Base-by-base conservation (phyloP, 2,113 vertebrate species). In the Pachycephala philippinensis region DNA sequence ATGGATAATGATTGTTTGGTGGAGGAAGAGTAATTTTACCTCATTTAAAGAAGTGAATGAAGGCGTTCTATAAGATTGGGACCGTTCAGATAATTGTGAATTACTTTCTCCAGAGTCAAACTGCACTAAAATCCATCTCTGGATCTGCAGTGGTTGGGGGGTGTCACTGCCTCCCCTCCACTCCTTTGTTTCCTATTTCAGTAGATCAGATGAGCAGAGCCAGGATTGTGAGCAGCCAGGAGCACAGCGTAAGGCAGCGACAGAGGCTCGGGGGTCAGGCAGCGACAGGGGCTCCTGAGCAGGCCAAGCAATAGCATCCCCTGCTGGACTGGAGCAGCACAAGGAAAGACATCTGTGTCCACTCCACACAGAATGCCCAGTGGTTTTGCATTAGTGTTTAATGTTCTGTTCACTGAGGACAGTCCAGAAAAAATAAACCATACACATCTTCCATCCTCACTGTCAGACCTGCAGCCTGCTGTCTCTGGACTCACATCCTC, bases 341-440 rank as follows among this genome's bases (percentile, higher is more conserved):
- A 23, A 20, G 49, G 35, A 33, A 27, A 61, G n/a, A 8, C 37
- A 3, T 10, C 35, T 15, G 4, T 11, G 8, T 31, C n/a, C 7
- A 1, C 0, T 42, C 12, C 0, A 2, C 2, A 1, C 70, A 37
- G 50, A 78, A 37, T 4, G 20, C 17, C 1, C 3, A 30, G 40
- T 23, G 37, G 24, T 0, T 71, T 59, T 93, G 77, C 44, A 3
- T 39, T 49, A 47, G 50, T 7, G 8, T 24, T 9, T 0, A 0
- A 4, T 1, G 6, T 23, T 79, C 59, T 63, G 56, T 47, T 90
- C 33, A 22, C 52, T 13, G 39, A n/a, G 66, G 26, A 40, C 45
- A 15, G 35, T 11, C 50, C 23, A 60, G 47, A 57, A 74, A 56
- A 76, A 80, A 22, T 37, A 21, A 54, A 66, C 35, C 24, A 3